Conservation (phyloP, 2,113 vertebrate species). For the Thinocorus orbignyianus region DNA sequence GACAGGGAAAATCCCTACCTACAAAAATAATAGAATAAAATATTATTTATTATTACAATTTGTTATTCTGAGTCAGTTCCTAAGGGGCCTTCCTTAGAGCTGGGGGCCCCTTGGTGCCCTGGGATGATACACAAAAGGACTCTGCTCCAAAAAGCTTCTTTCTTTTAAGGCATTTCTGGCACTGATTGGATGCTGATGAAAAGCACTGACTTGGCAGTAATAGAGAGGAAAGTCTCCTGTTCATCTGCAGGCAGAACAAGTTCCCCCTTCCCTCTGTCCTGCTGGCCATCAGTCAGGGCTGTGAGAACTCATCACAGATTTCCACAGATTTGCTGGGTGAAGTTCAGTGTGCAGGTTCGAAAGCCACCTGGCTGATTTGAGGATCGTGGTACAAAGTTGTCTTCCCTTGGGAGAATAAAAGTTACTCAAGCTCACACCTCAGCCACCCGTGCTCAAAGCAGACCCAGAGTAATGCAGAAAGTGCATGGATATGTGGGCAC, state of each 20-base stretch:
- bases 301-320: not conserved
- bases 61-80: not conserved
- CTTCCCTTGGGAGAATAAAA: not conserved
- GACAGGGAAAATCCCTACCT: not conserved
- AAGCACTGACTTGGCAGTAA: not conserved
- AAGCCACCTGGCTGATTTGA: not conserved
- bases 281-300: fast-evolving
- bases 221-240: not conserved
- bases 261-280: not conserved
- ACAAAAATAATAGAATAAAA: not conserved
- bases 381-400: not conserved
- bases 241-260: not conserved
- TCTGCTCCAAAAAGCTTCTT: conserved; percentile 17
- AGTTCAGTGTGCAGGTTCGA: not conserved
- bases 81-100: not conserved
- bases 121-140: not conserved
- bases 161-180: conserved; percentile 31
- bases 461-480: fast-evolving
- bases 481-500: not conserved
- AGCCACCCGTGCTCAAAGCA: not conserved
- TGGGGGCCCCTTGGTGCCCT: not conserved
- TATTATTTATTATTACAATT: not conserved
- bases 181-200: conserved; percentile 22
- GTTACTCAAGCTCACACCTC: not conserved
- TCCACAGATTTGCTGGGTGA: not conserved